Evolutionary conservation across 2,888 invertebrate species (phyloP), one percentile per base, ranked within the genome.

Genomic region (Hydrotaea cyrtoneurina): DNA sequence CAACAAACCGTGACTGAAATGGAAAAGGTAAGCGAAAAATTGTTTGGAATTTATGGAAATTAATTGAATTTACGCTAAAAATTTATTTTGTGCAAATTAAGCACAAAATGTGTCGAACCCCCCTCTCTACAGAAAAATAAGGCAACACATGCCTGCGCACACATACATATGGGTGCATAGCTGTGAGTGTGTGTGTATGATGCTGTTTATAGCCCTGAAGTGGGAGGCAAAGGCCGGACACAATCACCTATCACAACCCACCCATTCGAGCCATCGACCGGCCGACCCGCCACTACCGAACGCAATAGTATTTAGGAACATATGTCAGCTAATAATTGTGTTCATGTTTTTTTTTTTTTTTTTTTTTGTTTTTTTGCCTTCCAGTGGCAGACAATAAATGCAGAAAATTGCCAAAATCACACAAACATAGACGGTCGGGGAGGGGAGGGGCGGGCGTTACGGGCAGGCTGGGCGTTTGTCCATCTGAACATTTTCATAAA

Each of bases 21-120:
- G 71, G 83, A 50, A 75, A 59, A 80, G 77, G 80, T 80, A 80
- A 84, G 83, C 80, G 50, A 75, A 84, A 78, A 78, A 73, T n/a
- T 36, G 19, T 74, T 77, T 39, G 66, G n/a, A 78, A 80, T 72
- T 78, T 80, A 78, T 75, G 78, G 11, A 71, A 78, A 78, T 83
- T 84, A 80, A 84, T 84, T 84, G 80, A 78, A 84, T 80, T 80
- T 72, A 75, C 71, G 74, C 78, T 83, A 74, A 71, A 78, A 78
- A 69, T 76, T 64, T 80, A 43, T 74, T 83, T 84, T 80, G 71
- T 84, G 83, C 83, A 84, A 78, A 80, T 80, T 80, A 71, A 80
- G 83, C 83, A 84, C 71, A 84, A 84, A 31, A 84, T 75, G 78
- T 72, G 75, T n/a, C n/a, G n/a, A 31, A 2, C 31, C 7, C 31